These are phyloP conservation scores for Grantiella picta DNA, from an alignment of 2,113 vertebrate species.

Conservation along the genomic window DNA sequence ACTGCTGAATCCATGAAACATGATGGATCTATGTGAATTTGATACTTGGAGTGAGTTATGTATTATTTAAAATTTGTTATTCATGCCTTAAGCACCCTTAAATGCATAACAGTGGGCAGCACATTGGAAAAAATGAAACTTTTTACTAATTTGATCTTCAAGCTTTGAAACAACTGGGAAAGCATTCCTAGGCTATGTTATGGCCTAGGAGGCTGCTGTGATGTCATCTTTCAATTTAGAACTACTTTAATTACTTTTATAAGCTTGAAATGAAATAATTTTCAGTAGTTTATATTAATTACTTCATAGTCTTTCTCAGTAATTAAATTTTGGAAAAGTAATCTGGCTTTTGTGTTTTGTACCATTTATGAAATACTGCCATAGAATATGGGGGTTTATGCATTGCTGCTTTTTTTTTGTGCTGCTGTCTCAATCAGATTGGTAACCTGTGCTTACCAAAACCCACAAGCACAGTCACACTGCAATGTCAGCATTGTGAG, in stretches of 20 bases:
- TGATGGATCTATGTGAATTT: conserved; percentile 22
- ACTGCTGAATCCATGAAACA: background rate
- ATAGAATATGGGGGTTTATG: background rate
- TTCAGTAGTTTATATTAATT: conserved; percentile 2
- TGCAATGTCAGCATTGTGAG: background rate
- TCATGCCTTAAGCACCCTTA: background rate
- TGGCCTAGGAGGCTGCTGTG: background rate
- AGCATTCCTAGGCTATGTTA: background rate
- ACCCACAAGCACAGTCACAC: accelerated
- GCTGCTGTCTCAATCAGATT: background rate
- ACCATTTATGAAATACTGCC: background rate
- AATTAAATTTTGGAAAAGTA: conserved; percentile 26
- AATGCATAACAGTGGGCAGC: background rate
- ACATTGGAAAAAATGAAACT: background rate
- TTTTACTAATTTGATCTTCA: background rate
- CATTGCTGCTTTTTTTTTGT: background rate
- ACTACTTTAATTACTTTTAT: background rate
- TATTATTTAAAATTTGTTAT: background rate
- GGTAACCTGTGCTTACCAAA: background rate
- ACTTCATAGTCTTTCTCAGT: background rate
- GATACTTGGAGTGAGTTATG: conserved; percentile 3
- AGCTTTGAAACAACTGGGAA: background rate
- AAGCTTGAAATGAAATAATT: background rate
- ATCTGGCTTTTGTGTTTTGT: background rate
- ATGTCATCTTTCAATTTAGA: background rate